Percentiles rank a stretch among this genome's conserved stretches.
These are phyloP conservation scores for Odobenus rosmarus DNA, from an alignment of 2,113 vertebrate genomes.

Conservation along the genomic window DNA sequence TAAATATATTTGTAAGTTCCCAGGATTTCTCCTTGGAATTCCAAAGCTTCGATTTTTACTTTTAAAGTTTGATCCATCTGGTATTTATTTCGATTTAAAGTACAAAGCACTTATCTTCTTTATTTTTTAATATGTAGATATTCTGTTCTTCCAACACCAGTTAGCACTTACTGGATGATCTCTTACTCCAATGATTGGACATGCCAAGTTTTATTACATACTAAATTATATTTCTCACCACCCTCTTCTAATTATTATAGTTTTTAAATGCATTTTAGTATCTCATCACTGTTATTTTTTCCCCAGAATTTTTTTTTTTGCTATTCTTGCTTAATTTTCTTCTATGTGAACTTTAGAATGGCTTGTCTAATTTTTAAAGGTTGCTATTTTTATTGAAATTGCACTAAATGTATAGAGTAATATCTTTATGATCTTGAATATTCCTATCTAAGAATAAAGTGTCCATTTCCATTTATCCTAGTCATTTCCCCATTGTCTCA, in stretches of 20 bases:
- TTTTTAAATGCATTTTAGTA: neutral
- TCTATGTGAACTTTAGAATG: neutral
- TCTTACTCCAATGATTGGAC: neutral
- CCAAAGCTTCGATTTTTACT: neutral
- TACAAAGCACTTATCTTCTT: neutral
- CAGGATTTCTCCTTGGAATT: neutral
- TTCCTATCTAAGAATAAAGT: neutral
- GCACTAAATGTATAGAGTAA: neutral
- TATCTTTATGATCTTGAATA: neutral
- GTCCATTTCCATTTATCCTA: neutral
- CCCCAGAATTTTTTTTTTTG: conserved; percentile 14
- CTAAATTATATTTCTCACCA: neutral
- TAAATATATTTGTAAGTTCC: neutral
- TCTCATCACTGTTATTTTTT: neutral
- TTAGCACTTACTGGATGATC: neutral
- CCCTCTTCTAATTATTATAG: neutral
- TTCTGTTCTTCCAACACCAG: neutral
- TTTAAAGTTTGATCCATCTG: neutral
- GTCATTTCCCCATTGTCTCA: neutral
- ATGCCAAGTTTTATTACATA: neutral
- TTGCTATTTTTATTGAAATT: conserved; percentile 53
- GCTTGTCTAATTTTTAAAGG: neutral
- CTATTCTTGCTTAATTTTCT: neutral
- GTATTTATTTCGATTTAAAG: conserved; percentile 49
- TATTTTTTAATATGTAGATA: neutral